These are phyloP conservation scores for Epicampocera succincta DNA, from an alignment of 2,888 invertebrate genomes.

Conservation along the genomic window DNA sequence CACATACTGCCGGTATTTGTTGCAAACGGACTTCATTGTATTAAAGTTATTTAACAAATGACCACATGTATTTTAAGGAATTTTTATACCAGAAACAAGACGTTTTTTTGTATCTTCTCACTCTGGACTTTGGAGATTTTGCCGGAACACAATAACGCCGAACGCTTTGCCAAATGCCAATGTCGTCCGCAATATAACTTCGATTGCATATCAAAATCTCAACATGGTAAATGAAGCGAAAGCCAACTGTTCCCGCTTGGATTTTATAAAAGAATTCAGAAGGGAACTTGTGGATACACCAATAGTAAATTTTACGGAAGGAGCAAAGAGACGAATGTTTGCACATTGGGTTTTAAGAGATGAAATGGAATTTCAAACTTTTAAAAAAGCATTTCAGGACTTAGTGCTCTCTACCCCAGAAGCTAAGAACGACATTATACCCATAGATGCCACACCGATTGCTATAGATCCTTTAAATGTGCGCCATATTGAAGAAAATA, in stretches of 20 bases:
- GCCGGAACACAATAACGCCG: conserved; percentile 79
- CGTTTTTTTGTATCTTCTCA: conserved; percentile 86
- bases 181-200: conserved; percentile 84
- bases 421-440: conserved; percentile 73
- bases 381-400: conserved; percentile 76
- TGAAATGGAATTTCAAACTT: conserved; percentile 75
- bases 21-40: conserved; percentile 28
- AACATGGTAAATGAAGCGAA: conserved; percentile 76
- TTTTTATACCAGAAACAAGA: conserved; percentile 83
- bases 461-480: conserved; percentile 77
- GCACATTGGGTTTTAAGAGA: conserved; percentile 80
- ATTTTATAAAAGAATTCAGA: conserved; percentile 76
- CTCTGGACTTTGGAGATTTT: conserved; percentile 86
- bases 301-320: conserved; percentile 75
- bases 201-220: conserved; percentile 78
- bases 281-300: conserved; percentile 68
- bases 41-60: conserved; percentile 16
- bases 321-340: conserved; percentile 78
- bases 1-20: not conserved
- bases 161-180: conserved; percentile 82
- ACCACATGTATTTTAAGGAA: conserved; percentile 80
- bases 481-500: conserved; percentile 70
- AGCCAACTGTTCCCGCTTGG: conserved; percentile 74
- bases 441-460: conserved; percentile 74
- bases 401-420: conserved; percentile 75